A percentile compares a stretch with the other conserved stretches of the same genome.
These are phyloP conservation scores for Chloroceryle amazona DNA, from an alignment of 2,797 vertebrate species.

Conservation along the genomic window DNA sequence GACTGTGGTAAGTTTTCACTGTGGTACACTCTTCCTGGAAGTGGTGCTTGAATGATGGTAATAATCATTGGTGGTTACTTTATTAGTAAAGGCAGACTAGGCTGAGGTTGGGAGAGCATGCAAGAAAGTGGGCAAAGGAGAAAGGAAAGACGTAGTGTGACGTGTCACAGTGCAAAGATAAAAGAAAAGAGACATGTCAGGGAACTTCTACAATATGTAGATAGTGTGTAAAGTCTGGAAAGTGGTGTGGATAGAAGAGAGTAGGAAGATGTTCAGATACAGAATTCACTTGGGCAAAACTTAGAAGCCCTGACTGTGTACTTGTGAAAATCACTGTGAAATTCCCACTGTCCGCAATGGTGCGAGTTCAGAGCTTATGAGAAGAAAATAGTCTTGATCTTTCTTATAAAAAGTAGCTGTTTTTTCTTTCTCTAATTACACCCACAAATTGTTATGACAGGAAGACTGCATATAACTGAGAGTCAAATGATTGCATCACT, in stretches of 20 bases:
- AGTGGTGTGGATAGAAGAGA: not conserved
- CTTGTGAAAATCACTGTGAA: not conserved
- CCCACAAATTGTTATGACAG: not conserved
- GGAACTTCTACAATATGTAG: not conserved
- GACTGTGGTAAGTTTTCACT: slow-evolving; percentile 87
- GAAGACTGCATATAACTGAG: not conserved
- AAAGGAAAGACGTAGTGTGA: not conserved
- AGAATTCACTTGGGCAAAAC: not conserved
- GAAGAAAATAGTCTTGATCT: not conserved
- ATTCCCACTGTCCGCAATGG: not conserved
- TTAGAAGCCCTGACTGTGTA: not conserved
- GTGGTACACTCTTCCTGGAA: not conserved
- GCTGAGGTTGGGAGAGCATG: not conserved
- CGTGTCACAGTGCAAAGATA: not conserved
- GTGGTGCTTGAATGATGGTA: not conserved
- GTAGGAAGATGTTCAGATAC: accelerated
- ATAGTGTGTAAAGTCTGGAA: not conserved
- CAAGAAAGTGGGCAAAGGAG: not conserved
- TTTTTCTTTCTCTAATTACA: not conserved
- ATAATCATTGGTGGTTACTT: not conserved
- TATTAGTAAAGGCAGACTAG: not conserved
- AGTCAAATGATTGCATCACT: not conserved
- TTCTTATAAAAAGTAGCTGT: not conserved
- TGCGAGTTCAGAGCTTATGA: not conserved
- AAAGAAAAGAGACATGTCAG: not conserved